Conservation (phyloP, 2,888 invertebrate species). For the Patella caerulea region DNA sequence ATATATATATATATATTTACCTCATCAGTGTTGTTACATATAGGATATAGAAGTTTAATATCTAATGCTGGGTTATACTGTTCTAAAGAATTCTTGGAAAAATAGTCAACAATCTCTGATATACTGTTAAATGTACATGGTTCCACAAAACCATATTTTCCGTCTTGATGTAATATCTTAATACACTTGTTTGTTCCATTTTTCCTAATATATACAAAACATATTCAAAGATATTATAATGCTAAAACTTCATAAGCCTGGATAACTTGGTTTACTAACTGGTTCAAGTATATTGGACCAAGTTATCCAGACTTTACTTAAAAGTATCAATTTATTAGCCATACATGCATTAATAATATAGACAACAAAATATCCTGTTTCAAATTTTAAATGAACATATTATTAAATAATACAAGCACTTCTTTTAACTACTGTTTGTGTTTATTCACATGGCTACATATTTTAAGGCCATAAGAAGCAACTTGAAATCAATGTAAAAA, state of each 20-base stretch:
- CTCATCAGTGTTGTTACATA: constrained; percentile 74
- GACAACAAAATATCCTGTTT: too few species aligned
- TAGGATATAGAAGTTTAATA: constrained; percentile 89
- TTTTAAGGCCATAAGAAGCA: not conserved
- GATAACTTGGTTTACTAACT: too few species aligned
- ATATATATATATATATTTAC: too few species aligned
- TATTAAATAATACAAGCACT: too few species aligned
- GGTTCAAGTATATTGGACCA: too few species aligned
- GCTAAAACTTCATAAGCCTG: too few species aligned
- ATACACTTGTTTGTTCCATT: constrained; percentile 95
- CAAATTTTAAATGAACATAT: too few species aligned
- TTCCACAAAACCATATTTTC: constrained; percentile 90
- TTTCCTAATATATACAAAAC: constrained; percentile 74
- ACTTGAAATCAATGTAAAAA: not conserved
- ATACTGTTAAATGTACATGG: constrained; percentile 75
- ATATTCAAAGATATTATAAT: too few species aligned
- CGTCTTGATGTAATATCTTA: constrained; percentile 91
- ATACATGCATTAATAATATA: too few species aligned
- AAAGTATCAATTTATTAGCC: too few species aligned
- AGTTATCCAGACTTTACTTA: too few species aligned
- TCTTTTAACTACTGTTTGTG: not conserved
- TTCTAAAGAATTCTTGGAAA: constrained; percentile 86
- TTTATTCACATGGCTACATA: not conserved
- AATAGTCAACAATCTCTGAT: constrained; percentile 87
- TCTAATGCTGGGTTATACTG: constrained; percentile 94